Evolutionary conservation across 2,113 vertebrate species (phyloP).

Genomic region (Phyllostomus discolor): DNA sequence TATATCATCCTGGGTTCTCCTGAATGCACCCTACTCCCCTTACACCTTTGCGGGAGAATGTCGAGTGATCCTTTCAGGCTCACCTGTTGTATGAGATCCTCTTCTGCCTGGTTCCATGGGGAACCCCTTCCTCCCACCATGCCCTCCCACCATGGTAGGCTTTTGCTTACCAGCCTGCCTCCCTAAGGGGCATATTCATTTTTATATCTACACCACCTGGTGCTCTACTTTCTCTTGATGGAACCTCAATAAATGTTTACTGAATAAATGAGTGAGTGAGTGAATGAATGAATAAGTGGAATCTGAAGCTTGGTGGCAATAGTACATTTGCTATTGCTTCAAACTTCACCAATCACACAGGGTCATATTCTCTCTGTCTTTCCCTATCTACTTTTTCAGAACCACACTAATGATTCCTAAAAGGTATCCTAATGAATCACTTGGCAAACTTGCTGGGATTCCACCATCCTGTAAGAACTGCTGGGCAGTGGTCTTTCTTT

Average conservation of each 20-base stretch:
- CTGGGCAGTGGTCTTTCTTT: neutral
- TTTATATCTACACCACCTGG: accelerated
- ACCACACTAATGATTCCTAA: too few species aligned
- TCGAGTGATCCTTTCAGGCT: neutral
- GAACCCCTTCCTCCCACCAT: neutral
- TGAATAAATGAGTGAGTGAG: neutral
- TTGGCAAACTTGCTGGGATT: neutral
- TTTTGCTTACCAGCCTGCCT: neutral
- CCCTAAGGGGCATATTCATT: accelerated
- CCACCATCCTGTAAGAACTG: neutral
- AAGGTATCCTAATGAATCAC: neutral
- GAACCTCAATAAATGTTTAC: neutral
- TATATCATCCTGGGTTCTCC: neutral
- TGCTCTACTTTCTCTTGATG: accelerated
- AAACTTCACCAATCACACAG: accelerated
- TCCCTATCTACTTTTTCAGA: neutral
- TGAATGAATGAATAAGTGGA: too few species aligned
- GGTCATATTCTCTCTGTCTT: accelerated
- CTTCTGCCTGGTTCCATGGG: neutral
- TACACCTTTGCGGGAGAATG: neutral
- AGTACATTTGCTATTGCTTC: neutral
- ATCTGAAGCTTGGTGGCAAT: neutral
- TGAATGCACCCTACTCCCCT: accelerated
- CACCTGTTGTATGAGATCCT: neutral
- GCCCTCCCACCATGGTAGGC: neutral